Conservation (phyloP, 2,797 vertebrate species). For the Vireo griseus region DNA sequence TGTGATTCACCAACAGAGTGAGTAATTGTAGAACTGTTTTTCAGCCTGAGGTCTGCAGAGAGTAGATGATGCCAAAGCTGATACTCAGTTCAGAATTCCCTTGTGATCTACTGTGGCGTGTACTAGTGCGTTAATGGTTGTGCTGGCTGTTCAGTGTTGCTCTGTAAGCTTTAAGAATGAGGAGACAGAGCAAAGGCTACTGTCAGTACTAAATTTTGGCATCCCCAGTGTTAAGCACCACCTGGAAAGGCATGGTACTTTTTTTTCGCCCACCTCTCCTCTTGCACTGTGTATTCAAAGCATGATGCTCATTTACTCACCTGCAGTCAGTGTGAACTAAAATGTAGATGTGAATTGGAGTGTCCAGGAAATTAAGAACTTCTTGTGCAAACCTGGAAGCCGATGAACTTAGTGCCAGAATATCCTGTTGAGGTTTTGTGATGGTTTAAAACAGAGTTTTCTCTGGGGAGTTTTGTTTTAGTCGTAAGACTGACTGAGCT, state of each 20-base stretch:
- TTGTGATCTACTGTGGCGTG: neutral
- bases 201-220: neutral
- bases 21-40: neutral
- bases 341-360: neutral
- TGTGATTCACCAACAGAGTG: neutral
- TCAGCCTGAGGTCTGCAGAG: neutral
- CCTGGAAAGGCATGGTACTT: neutral
- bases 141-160: neutral
- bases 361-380: neutral
- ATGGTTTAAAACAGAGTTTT: too few relatives aligned
- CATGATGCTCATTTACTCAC: neutral
- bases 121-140: neutral
- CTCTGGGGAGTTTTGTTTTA: fast-evolving
- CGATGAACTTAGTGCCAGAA: neutral
- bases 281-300: neutral
- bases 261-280: neutral
- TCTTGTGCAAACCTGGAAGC: neutral
- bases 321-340: neutral
- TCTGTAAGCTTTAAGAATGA: neutral
- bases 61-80: neutral
- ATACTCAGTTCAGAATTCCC: neutral
- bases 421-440: neutral
- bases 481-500: neutral
- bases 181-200: neutral
- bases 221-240: neutral